Percentiles rank a stretch among this genome's conserved stretches.
Evolutionary conservation across 1,140 invertebrate species (phyloP).

Genomic region (Melanaphis sacchari): DNA sequence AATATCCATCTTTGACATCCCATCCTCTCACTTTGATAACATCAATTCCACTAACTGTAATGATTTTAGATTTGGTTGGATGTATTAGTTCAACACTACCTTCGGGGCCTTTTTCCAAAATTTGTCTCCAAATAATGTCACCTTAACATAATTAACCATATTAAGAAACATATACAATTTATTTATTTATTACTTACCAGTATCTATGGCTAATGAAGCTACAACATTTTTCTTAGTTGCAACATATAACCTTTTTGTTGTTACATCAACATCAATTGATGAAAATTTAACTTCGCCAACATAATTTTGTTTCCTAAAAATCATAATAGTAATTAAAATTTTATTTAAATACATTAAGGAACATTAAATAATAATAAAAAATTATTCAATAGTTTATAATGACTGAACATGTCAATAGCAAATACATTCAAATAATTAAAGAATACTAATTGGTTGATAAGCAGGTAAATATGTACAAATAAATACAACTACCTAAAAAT

Average conservation of each 20-base stretch:
- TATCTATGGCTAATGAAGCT: slow-evolving; percentile 82
- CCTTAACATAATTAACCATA: slow-evolving; percentile 64
- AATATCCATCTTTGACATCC: slow-evolving; percentile 70
- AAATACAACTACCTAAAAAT: too few relatives aligned
- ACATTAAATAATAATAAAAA: background rate
- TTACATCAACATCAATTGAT: slow-evolving; percentile 73
- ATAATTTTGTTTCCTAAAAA: slow-evolving; percentile 80
- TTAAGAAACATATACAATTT: slow-evolving; percentile 45
- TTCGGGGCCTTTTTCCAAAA: slow-evolving; percentile 73
- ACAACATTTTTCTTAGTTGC: slow-evolving; percentile 89
- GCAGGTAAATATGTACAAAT: background rate
- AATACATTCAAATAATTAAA: background rate
- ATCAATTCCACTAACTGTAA: slow-evolving; percentile 76
- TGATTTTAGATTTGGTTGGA: slow-evolving; percentile 70
- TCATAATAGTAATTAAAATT: slow-evolving; percentile 61
- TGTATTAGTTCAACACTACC: slow-evolving; percentile 68
- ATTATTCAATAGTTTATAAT: background rate
- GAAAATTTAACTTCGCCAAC: slow-evolving; percentile 82
- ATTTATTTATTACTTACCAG: slow-evolving; percentile 67
- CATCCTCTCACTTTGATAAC: slow-evolving; percentile 79
- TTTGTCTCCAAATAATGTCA: slow-evolving; percentile 81
- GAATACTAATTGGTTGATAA: background rate
- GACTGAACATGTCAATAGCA: background rate
- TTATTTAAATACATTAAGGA: background rate
- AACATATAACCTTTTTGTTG: slow-evolving; percentile 81